Conservation (phyloP, 2,797 vertebrate species). For the Masticophis lateralis region DNA sequence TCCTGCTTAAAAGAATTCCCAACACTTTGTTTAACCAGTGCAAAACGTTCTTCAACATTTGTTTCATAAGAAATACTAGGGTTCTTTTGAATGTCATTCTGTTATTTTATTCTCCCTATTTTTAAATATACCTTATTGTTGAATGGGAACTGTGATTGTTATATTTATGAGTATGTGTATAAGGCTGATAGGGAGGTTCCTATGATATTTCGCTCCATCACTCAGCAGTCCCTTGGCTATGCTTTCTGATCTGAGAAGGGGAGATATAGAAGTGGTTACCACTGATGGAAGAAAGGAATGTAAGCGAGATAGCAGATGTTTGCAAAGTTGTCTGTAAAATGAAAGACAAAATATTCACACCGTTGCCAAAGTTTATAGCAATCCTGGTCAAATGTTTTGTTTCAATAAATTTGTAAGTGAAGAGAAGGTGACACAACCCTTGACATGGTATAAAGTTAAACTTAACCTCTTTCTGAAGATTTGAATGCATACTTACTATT, state of each 20-base stretch:
- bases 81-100: too few relatives aligned
- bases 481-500: not conserved
- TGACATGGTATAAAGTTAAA: not conserved
- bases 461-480: not conserved
- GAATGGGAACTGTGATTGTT: not conserved
- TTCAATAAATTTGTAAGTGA: not conserved
- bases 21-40: not conserved
- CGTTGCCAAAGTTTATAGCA: not conserved
- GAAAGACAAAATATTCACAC: not conserved
- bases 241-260: not conserved
- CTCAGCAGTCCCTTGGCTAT: not conserved
- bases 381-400: not conserved
- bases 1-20: not conserved
- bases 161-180: not conserved
- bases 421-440: not conserved
- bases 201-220: not conserved
- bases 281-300: not conserved
- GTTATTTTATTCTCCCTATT: not conserved
- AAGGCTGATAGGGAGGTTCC: not conserved
- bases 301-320: not conserved
- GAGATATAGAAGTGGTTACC: not conserved
- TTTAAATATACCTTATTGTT: not conserved
- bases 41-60: not conserved
- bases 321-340: not conserved
- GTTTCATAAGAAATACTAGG: not conserved